Conservation (phyloP, 2,797 vertebrate species). For the Phoxinus dragarum region DNA sequence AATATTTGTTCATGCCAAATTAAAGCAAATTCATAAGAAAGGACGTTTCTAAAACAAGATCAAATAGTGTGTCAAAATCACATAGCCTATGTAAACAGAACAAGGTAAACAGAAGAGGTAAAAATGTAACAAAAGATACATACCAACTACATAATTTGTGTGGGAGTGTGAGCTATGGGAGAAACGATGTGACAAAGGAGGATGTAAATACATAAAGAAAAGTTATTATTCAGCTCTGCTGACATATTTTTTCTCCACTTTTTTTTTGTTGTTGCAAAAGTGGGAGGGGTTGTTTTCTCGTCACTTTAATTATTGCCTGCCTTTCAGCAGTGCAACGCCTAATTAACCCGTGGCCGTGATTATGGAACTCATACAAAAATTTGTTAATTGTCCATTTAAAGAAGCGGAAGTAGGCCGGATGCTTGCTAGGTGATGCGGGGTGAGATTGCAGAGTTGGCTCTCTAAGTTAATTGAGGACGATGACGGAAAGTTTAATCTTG, state of each 20-base stretch:
- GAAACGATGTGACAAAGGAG: neutral
- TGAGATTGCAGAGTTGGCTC: constrained; percentile 13
- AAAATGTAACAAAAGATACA: neutral
- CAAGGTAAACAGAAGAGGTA: neutral
- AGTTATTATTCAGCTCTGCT: neutral
- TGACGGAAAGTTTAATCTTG: constrained; percentile 1
- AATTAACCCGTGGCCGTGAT: constrained; percentile 1
- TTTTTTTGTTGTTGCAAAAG: neutral
- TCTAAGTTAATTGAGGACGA: neutral
- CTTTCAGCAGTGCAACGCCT: neutral
- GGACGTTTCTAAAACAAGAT: neutral
- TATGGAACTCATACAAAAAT: neutral
- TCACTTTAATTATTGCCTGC: neutral
- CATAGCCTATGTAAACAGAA: neutral
- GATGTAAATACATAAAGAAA: neutral
- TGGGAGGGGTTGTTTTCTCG: neutral
- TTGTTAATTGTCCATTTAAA: constrained; percentile 1
- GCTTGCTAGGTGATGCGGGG: neutral
- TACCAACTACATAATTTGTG: neutral
- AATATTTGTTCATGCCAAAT: neutral
- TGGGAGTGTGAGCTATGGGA: neutral
- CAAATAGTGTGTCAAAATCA: neutral
- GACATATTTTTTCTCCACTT: neutral
- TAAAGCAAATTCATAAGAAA: neutral
- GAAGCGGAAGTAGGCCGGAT: neutral